Evolutionary conservation across 2,113 vertebrate genomes (phyloP), one percentile per base, ranked within the genome.

Genomic region (Labeo catla): DNA sequence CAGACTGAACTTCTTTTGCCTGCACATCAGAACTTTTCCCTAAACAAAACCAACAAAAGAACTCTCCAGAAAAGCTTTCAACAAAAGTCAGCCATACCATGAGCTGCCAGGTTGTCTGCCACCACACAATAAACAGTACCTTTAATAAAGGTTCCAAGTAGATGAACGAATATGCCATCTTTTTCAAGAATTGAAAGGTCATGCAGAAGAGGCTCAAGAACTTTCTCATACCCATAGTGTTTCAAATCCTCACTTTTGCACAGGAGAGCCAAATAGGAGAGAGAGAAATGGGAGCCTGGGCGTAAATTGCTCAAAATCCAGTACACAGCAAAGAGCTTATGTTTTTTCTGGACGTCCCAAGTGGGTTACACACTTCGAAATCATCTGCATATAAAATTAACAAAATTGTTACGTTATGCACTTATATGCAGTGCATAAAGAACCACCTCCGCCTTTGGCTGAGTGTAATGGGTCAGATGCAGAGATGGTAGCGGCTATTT

Each of bases 291-390:
- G 4, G 54, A 85, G 36, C 39, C 57, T 47, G 74, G 39, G 21
- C 59, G 72, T 34, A 78, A 49, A 59, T 77, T 65, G 34, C 19
- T 47, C 16, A 78, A 65, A n/a, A 78, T 28, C 70, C 83, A 79
- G 52, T 79, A 80, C 6, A 81, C 54, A 28, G 65, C 85, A 73
- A 59, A 59, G 45, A 81, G 76, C 63, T 81, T 72, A 36, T 86
- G 77, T 81, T 86, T 34, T 74, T 86, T 28, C n/a, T 19, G 4
- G 78, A 86, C 4, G 85, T 86, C 19, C 76, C 84, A 79, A 86
- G 66, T 16, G 59, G 84, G 28, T 83, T 83, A 66, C 59, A 23
- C 59, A 63, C 59, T 7, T 63, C 59, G 3, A 63, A 63, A 63
- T 63, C 59, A 63, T 63, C 84, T 61, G 79, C 77, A 81, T 86